phyloP scores from a whole-genome alignment of 2,113 vertebrate genomes.

The Stigmatopora argus region DNA sequence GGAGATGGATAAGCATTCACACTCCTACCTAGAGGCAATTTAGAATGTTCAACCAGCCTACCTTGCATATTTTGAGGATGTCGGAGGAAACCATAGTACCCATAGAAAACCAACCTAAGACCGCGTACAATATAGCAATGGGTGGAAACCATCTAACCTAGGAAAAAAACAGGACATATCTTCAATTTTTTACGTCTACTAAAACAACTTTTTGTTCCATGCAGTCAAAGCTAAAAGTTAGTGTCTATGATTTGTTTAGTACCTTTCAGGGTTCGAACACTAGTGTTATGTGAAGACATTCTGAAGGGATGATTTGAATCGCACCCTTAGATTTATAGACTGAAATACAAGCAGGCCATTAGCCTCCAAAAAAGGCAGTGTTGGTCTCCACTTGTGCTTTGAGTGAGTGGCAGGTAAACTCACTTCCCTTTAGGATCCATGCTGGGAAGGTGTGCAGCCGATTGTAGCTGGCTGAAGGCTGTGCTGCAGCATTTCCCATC shows the following conservation, averaged over 20 bases:
- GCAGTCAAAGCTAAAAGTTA: not conserved
- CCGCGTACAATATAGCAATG: no score
- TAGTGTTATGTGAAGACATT: not conserved
- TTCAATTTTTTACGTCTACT: not conserved
- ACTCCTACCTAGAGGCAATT: no score
- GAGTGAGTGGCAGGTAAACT: conserved; percentile 6
- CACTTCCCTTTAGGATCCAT: conserved; percentile 22
- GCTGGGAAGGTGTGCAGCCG: conserved; percentile 52
- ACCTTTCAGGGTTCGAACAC: not conserved
- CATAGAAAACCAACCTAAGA: no score
- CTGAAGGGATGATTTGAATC: not conserved
- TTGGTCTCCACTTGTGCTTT: not conserved
- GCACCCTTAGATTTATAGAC: not conserved
- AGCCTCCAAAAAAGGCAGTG: not conserved
- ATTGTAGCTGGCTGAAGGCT: conserved; percentile 47
- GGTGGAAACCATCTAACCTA: no score
- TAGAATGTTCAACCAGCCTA: no score
- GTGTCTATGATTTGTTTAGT: not conserved
- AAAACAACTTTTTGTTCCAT: not conserved
- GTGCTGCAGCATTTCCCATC: conserved; percentile 55
- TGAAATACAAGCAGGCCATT: not conserved
- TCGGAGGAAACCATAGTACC: no score
- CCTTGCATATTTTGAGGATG: no score
- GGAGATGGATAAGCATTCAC: no score
- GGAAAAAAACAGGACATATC: not conserved